Base-by-base conservation (phyloP, 2,888 invertebrate genomes). In the Drosophila merina region DNA sequence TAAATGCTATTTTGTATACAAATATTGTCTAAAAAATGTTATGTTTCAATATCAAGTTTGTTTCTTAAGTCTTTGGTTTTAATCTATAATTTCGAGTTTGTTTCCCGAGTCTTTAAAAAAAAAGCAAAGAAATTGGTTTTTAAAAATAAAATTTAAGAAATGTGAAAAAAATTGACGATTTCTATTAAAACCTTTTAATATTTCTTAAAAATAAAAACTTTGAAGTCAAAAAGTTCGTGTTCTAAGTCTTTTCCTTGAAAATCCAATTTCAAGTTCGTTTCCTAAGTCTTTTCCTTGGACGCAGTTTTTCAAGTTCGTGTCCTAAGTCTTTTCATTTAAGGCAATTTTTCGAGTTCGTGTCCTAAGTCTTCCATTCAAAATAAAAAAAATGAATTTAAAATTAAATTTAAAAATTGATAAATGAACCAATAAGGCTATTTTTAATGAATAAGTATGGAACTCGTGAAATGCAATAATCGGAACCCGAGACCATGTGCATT, bases 291-390 rank as follows among this genome's bases (percentile, higher is more conserved):
- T 28, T 28, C 6, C 3, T 6, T 5, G 3, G 0, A 28, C 2
- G 4, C 28, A 28, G 1, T 5, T 4, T 28, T 28, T 28, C 28
- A 28, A 62, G 79, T 82, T 79, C 20, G 72, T 70, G 71, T 55
- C 70, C 70, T 50, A 57, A 64, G 69, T 72, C 75, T 56, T 67
- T 74, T 49, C 54, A 49, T 73, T 40, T 1, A 1, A 12, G 14
- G 8, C 12, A 1, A 2, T 14, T 14, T 51, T 31, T 4, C 60
- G 67, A 62, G 79, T 82, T 79, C 20, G 72, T 70, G 72, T 55
- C 70, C 70, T 50, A 57, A 64, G 69, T 72, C 75, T 56, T 67
- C 36, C 36, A 26, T 51, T 40, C 9, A 38, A 10, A 9, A 38
- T 40, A 20, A 20, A 55, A 47, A 48, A 38, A 33, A 10, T 14